Evolutionary conservation across 2,113 vertebrate species (phyloP), one percentile per base, ranked within the genome.

Genomic region (Eudorcas thomsonii): DNA sequence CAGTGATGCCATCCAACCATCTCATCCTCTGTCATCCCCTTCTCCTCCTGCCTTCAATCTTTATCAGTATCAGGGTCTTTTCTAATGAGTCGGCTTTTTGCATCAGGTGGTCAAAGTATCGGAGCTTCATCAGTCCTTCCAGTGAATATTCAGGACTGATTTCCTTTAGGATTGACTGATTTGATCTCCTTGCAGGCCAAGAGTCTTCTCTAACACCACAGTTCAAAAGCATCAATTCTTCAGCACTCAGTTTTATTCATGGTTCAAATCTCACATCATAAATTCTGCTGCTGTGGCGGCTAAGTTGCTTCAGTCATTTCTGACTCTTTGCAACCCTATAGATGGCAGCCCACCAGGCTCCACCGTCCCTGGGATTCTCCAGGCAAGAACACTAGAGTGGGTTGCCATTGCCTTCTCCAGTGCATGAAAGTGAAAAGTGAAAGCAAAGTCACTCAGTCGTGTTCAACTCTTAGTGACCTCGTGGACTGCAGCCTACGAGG

Each of bases 61-160:
- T 19, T 67, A 17, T 9, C 16, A 67, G 33, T 8, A n/a, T 67
- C 33, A 67, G 33, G 33, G 62, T 67, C 33, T 67, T 19, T n/a
- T n/a, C 62, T n/a, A 19, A 19, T n/a, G 16, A 67, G 62, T n/a
- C 1, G 0, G 33, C 14, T n/a, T n/a, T 64, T 67, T 67, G 33
- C 62, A n/a, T n/a, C 62, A n/a, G 16, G 8, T n/a, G 8, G 62
- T 67, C 3, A 19, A 67, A 67, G 33, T n/a, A n/a, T n/a, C 4
- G 4, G 62, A 67, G 62, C 16, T 19, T 67, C 64, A n/a, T 67
- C 33, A n/a, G 16, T 19, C 4, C 62, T 67, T 67, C 16, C 33
- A 19, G 62, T n/a, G 33, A 67, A 67, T 19, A 67, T 67, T n/a
- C 62, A 67, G 64, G 64, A n/a, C 33, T 19, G 17, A 19, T n/a